Percentiles rank a stretch among this genome's conserved stretches.
Evolutionary conservation across 2,113 vertebrate genomes (phyloP).

Genomic region (Ictalurus punctatus): DNA sequence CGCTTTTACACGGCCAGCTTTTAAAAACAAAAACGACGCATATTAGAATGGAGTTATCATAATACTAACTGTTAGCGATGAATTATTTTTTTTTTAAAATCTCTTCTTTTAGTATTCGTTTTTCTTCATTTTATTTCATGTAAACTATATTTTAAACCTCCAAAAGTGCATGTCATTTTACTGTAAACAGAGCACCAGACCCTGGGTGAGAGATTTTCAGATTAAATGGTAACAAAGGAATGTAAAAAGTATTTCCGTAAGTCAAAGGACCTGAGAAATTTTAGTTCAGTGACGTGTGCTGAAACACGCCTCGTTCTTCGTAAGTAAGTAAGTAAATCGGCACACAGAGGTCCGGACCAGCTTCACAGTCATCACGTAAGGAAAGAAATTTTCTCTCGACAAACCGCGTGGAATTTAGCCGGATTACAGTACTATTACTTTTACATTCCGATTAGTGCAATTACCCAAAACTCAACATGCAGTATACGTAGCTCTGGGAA

Average conservation of each 20-base stretch:
- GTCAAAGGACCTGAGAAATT: conserved; percentile 1
- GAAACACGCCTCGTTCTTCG: neutral
- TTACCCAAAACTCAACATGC: neutral
- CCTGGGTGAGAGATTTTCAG: neutral
- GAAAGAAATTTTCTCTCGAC: too few species aligned
- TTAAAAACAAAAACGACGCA: neutral
- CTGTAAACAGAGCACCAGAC: conserved; percentile 23
- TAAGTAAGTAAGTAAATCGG: neutral
- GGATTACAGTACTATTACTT: conserved; percentile 7
- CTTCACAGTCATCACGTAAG: neutral
- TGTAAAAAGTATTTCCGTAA: neutral
- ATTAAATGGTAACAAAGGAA: neutral
- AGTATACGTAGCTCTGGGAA: neutral
- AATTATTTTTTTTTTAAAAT: neutral
- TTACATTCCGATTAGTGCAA: conserved; percentile 17
- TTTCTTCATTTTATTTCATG: neutral
- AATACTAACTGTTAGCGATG: neutral
- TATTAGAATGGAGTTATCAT: neutral
- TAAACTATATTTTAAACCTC: conserved; percentile 26
- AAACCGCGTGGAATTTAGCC: neutral
- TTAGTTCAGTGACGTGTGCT: neutral
- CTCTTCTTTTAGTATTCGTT: neutral
- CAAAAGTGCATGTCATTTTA: conserved; percentile 3
- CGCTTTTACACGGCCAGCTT: neutral
- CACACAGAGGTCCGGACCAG: neutral